These are phyloP conservation scores for Entelurus aequoreus DNA, from an alignment of 2,113 vertebrate genomes.

Conservation along the genomic window DNA sequence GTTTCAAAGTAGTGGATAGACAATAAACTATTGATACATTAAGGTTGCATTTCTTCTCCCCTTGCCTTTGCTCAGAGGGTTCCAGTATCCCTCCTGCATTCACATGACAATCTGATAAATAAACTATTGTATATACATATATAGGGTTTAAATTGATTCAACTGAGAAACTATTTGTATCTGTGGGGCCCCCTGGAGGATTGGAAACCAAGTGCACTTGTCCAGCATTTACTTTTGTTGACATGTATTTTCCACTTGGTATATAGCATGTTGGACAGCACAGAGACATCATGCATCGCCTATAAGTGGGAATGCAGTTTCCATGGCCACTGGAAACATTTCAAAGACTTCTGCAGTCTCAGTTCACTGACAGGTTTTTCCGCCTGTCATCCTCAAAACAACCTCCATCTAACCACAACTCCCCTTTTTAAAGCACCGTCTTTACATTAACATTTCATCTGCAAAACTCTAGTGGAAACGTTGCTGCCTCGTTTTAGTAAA, in stretches of 20 bases:
- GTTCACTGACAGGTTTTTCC: slow-evolving; percentile 26
- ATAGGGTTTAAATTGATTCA: background rate
- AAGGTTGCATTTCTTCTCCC: slow-evolving; percentile 9
- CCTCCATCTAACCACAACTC: background rate
- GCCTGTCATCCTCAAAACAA: slow-evolving; percentile 41
- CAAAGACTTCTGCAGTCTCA: slow-evolving; percentile 16
- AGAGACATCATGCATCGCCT: slow-evolving; percentile 5
- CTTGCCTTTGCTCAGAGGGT: slow-evolving; percentile 11
- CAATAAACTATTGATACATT: slow-evolving; percentile 8
- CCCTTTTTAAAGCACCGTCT: background rate
- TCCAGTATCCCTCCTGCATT: background rate
- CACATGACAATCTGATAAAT: too few species aligned
- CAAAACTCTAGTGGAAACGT: background rate
- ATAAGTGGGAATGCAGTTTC: slow-evolving; percentile 14
- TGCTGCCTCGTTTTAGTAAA: too few species aligned
- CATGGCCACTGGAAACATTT: slow-evolving; percentile 43
- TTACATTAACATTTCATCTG: background rate
- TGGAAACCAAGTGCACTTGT: slow-evolving; percentile 30
- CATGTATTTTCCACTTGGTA: slow-evolving; percentile 36
- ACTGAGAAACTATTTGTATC: slow-evolving; percentile 31
- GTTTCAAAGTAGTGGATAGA: slow-evolving; percentile 22
- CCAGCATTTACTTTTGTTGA: slow-evolving; percentile 34
- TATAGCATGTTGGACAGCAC: slow-evolving; percentile 6
- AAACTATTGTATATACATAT: too few species aligned
- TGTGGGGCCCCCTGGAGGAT: slow-evolving; percentile 51